These are phyloP conservation scores for Acanthornis magna DNA, from an alignment of 2,797 vertebrate species.

Conservation along the genomic window DNA sequence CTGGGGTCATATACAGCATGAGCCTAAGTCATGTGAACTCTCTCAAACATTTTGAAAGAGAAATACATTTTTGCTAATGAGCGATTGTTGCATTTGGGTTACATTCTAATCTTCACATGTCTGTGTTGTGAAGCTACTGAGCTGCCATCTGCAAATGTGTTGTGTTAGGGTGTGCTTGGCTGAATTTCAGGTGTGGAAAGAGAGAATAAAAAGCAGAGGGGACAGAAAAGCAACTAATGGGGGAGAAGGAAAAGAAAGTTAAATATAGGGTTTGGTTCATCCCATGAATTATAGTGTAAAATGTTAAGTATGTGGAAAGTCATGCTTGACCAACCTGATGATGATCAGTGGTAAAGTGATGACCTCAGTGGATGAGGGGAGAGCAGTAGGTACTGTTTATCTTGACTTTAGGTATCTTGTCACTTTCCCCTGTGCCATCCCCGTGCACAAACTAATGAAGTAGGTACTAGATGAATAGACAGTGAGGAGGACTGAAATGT, in stretches of 20 bases:
- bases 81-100: background rate
- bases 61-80: background rate
- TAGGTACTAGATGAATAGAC: background rate
- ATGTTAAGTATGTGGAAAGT: background rate
- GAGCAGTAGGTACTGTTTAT: background rate
- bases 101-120: background rate
- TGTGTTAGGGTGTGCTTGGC: background rate
- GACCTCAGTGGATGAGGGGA: background rate
- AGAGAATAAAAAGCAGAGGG: background rate
- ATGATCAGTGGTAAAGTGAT: background rate
- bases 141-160: background rate
- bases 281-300: background rate
- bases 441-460: background rate
- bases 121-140: background rate
- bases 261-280: background rate
- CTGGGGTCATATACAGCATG: too few relatives aligned
- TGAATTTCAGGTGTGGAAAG: background rate
- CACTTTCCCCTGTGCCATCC: background rate
- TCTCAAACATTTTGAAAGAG: background rate
- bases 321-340: background rate
- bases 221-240: background rate
- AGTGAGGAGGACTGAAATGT: background rate
- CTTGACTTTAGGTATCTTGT: background rate
- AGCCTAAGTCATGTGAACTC: background rate
- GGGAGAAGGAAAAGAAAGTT: background rate